Conservation (phyloP, 2,797 vertebrate genomes). For the Sebastiscus tertius region DNA sequence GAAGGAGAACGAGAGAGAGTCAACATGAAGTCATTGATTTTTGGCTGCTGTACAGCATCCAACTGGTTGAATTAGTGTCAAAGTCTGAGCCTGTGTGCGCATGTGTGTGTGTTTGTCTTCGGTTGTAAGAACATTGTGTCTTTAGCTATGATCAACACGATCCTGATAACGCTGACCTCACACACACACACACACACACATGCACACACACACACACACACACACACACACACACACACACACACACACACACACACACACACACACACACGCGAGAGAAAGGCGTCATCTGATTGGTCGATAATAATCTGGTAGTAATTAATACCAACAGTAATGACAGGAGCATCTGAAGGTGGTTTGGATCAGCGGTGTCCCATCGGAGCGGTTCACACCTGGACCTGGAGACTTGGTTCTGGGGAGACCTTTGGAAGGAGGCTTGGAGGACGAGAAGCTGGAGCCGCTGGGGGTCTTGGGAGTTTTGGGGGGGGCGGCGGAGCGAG, state of each 20-base stretch:
- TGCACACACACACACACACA: conserved; percentile 8
- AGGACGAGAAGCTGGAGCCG: conserved; percentile 39
- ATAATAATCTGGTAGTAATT: background rate
- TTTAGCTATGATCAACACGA: conserved; percentile 24
- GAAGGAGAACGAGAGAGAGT: background rate
- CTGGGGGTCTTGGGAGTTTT: conserved; percentile 70
- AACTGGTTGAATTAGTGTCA: conserved; percentile 13
- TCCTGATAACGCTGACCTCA: conserved; percentile 44
- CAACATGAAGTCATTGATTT: conserved; percentile 28
- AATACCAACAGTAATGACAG: too few relatives aligned
- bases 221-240: background rate
- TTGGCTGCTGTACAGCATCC: conserved; percentile 7
- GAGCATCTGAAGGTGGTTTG: background rate
- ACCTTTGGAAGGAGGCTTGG: conserved; percentile 57
- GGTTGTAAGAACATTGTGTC: conserved; percentile 13
- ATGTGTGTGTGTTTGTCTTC: conserved; percentile 24
- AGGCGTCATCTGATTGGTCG: conserved; percentile 22
- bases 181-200: conserved; percentile 13
- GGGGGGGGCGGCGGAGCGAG: conserved; percentile 42
- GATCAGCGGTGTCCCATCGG: background rate
- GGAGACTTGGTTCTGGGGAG: conserved; percentile 71
- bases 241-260: background rate
- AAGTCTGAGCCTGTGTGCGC: conserved; percentile 38
- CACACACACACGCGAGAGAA: background rate
- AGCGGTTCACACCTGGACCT: conserved; percentile 52